Conservation (phyloP, 2,797 vertebrate genomes). For the Lutjanus argentimaculatus region DNA sequence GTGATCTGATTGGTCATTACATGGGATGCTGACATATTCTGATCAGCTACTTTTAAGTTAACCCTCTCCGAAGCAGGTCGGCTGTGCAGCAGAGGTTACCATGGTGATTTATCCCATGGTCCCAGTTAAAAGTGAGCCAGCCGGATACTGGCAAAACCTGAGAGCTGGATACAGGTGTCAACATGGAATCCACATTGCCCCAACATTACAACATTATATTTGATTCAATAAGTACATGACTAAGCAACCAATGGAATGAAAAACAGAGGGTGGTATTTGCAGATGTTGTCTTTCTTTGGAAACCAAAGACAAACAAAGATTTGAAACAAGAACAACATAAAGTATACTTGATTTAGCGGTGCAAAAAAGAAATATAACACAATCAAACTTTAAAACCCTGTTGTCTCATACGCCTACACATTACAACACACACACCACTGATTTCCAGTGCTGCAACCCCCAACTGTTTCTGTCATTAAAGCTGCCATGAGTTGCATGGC, state of each 20-base stretch:
- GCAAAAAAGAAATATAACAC: conserved; percentile 21
- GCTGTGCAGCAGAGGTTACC: not conserved
- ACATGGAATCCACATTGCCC: not conserved
- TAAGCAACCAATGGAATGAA: not conserved
- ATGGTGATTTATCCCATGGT: not conserved
- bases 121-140: not conserved
- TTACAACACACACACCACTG: conserved; percentile 48
- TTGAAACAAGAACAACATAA: conserved; percentile 6
- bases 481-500: conserved; percentile 74
- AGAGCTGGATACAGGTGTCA: not conserved
- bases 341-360: conserved; percentile 21
- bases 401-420: conserved; percentile 42
- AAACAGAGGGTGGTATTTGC: not conserved
- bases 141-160: not conserved
- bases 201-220: not conserved
- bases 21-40: not conserved
- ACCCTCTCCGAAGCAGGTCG: not conserved
- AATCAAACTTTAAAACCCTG: conserved; percentile 61
- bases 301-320: not conserved
- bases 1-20: not conserved
- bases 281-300: not conserved
- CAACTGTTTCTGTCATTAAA: conserved; percentile 77
- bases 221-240: not conserved
- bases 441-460: conserved; percentile 60
- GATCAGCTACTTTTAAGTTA: not conserved